Percentiles rank a stretch among this genome's conserved stretches.
Evolutionary conservation across 2,797 vertebrate genomes (phyloP).

Genomic region (Muraenolepis orangiensis): DNA sequence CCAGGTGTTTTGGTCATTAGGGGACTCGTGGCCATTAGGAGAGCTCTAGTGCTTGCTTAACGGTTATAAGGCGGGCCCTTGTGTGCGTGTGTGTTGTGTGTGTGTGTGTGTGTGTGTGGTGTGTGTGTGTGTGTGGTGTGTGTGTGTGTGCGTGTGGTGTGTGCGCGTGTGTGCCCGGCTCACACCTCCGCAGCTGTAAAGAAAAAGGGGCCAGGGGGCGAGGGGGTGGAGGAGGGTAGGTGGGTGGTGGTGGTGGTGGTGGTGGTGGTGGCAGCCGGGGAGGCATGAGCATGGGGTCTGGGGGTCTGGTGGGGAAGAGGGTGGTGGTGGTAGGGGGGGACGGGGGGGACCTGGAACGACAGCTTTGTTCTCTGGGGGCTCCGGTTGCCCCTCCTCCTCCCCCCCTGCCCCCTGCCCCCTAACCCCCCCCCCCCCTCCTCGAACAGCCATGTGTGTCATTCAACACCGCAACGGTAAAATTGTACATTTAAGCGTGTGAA

Average conservation of each 20-base stretch:
- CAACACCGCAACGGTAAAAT: slow-evolving; percentile 83
- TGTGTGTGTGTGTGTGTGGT: no score
- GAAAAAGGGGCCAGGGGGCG: no score
- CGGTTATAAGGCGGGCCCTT: slow-evolving; percentile 67
- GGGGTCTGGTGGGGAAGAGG: slow-evolving; percentile 38
- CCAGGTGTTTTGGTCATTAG: slow-evolving; percentile 81
- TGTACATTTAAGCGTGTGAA: slow-evolving; percentile 83
- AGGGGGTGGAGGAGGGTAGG: slow-evolving; percentile 43
- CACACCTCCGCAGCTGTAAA: slow-evolving; percentile 85
- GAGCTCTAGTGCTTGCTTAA: slow-evolving; percentile 64
- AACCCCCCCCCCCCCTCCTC: slow-evolving; percentile 56
- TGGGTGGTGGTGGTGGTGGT: no score
- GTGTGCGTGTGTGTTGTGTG: no score
- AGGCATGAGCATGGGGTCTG: slow-evolving; percentile 62
- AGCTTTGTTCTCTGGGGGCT: slow-evolving; percentile 81
- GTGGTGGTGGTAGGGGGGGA: slow-evolving; percentile 74
- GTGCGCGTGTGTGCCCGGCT: slow-evolving; percentile 82
- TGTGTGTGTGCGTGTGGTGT: no score
- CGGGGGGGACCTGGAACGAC: slow-evolving; percentile 77
- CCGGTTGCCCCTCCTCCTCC: slow-evolving; percentile 80
- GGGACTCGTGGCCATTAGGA: slow-evolving; percentile 55
- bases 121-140: no score
- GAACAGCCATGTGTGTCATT: slow-evolving; percentile 70
- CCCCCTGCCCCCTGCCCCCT: slow-evolving; percentile 74
- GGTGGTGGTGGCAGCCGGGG: slow-evolving; percentile 56